Evolutionary conservation across 2,113 vertebrate genomes (phyloP), one percentile per base, ranked within the genome.

Genomic region (Syngnathus floridae): DNA sequence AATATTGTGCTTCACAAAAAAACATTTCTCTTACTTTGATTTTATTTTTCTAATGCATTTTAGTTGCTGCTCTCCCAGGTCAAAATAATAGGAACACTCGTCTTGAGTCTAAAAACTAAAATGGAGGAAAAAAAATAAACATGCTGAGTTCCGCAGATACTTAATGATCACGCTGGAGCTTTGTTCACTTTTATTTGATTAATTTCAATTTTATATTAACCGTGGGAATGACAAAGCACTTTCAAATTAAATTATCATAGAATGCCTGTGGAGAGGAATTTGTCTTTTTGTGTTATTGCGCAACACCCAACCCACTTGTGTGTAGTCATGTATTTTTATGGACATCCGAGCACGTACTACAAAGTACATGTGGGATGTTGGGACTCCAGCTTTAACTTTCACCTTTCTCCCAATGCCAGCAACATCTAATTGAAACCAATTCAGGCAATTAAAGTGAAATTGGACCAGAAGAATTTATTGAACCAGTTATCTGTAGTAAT

Each of bases 361-460:
- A 71, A 75, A 77, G 61, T 66, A 71, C 74, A 58, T 67, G 54
- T 64, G 77, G 81, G 84, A 76, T 67, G 69, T 65, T 60, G 82
- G 81, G 84, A 83, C 68, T 13, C 21, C 40, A 73, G 59, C 73
- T 55, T 78, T 70, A 31, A 61, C 74, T 77, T 60, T 61, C 69
- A 63, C 72, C 22, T 46, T 65, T 72, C 67, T 67, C n/a, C 70
- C 64, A 57, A 36, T 59, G 80, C 73, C 57, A 66, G 68, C 72
- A 31, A 12, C 36, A 64, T 77, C 70, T 84, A 89, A 90, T 80
- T 81, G 81, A 78, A 82, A 88, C 71, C 87, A 86, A 89, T 85
- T 87, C 75, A 78, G 62, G 80, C 80, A 82, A 88, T 89, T 88
- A 86, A 80, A 87, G 75, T 69, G 72, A 81, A 85, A 84, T 77